Percentiles rank a stretch among this genome's conserved stretches.
These are phyloP conservation scores for Protobothrops flavoviridis DNA, from an alignment of 2,113 vertebrate species.

Conservation along the genomic window DNA sequence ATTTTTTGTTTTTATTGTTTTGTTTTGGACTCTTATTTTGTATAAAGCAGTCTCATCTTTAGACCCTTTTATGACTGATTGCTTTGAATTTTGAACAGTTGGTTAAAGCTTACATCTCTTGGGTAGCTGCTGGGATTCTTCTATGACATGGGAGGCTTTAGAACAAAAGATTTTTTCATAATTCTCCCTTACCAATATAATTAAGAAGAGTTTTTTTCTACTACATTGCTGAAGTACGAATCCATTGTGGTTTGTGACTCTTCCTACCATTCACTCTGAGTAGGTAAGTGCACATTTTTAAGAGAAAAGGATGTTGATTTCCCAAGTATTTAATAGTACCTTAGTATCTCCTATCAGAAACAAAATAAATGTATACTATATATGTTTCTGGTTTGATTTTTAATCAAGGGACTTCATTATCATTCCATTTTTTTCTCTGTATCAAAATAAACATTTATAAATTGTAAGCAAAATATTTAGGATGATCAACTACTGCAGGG, in stretches of 20 bases:
- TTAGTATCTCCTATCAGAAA: slow-evolving; percentile 45
- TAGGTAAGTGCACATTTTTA: slow-evolving; percentile 71
- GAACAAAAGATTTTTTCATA: slow-evolving; percentile 59
- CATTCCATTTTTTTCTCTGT: slow-evolving; percentile 34
- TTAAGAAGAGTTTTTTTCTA: slow-evolving; percentile 60
- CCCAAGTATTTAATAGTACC: slow-evolving; percentile 27
- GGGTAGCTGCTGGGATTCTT: slow-evolving; percentile 64
- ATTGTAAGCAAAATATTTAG: slow-evolving; percentile 44
- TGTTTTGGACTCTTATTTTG: slow-evolving; percentile 59
- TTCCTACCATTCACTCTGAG: slow-evolving; percentile 64
- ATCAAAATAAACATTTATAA: slow-evolving; percentile 20
- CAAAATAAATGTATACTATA: slow-evolving; percentile 62
- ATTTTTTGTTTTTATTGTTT: neutral
- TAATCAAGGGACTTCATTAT: slow-evolving; percentile 37
- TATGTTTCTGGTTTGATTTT: slow-evolving; percentile 68
- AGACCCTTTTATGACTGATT: slow-evolving; percentile 44
- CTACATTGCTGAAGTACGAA: slow-evolving; percentile 62
- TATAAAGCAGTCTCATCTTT: slow-evolving; percentile 60
- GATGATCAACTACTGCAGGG: slow-evolving; percentile 13
- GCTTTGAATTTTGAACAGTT: slow-evolving; percentile 59
- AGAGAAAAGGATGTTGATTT: slow-evolving; percentile 17
- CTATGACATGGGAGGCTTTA: slow-evolving; percentile 69
- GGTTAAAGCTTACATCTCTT: slow-evolving; percentile 63
- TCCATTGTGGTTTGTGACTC: slow-evolving; percentile 67
- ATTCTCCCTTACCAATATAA: slow-evolving; percentile 69